These are phyloP conservation scores for Alouatta palliata DNA, from an alignment of 2,113 vertebrate genomes.

Conservation along the genomic window DNA sequence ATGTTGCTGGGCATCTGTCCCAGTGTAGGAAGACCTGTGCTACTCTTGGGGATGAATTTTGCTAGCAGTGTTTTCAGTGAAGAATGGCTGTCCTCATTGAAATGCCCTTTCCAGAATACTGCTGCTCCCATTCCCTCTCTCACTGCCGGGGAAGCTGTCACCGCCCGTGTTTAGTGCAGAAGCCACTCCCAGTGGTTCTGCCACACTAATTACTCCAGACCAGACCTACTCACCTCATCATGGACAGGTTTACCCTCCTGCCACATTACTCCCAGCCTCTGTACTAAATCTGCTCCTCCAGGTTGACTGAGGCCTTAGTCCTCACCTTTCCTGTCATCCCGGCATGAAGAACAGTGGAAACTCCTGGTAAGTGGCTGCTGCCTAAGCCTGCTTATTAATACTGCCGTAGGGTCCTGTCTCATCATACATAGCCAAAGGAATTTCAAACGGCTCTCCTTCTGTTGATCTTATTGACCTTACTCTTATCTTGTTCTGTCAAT, in stretches of 20 bases:
- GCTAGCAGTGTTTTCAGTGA: neutral
- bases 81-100: neutral
- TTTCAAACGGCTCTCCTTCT: neutral
- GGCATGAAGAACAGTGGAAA: neutral
- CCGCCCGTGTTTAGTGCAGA: fast-evolving
- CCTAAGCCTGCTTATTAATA: neutral
- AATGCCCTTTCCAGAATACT: neutral
- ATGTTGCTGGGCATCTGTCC: neutral
- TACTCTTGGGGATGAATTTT: neutral
- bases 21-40: neutral
- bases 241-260: neutral
- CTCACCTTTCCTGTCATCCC: neutral
- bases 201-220: neutral
- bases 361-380: neutral
- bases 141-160: neutral
- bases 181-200: neutral
- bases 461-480: neutral
- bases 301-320: neutral
- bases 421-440: neutral
- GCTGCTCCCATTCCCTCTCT: neutral
- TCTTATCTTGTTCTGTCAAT: neutral
- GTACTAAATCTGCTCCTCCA: neutral
- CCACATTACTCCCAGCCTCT: too few species aligned
- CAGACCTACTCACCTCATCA: neutral
- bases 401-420: neutral